phyloP scores from a whole-genome alignment of 2,113 vertebrate genomes.

The Megaceryle maxima region DNA sequence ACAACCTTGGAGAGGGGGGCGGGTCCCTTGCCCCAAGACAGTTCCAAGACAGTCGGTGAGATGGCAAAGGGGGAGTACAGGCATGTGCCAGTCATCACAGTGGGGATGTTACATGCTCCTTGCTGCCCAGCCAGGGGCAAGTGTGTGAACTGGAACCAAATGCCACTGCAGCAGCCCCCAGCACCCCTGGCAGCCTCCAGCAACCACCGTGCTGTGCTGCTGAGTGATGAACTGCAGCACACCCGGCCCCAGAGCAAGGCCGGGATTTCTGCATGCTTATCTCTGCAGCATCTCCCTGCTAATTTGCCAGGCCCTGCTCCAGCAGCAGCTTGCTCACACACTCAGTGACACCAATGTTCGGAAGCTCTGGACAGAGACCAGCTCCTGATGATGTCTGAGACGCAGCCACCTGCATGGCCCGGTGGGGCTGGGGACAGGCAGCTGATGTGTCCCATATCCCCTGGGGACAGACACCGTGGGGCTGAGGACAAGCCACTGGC shows the following conservation, averaged over 20 bases:
- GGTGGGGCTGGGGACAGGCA: fast-evolving
- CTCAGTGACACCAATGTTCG: not conserved
- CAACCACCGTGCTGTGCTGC: not conserved
- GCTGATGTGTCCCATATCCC: not conserved
- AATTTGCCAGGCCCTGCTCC: not conserved
- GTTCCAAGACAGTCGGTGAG: fast-evolving
- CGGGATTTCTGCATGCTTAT: not conserved
- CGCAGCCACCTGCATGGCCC: not conserved
- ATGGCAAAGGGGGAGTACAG: not conserved
- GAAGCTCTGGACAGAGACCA: not conserved
- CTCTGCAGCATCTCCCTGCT: not conserved
- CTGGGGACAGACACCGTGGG: not conserved
- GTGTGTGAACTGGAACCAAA: not conserved
- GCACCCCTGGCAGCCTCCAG: not conserved
- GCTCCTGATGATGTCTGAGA: not conserved
- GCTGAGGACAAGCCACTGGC: not conserved
- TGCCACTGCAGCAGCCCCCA: fast-evolving
- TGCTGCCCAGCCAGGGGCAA: not conserved
- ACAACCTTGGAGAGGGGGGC: not conserved
- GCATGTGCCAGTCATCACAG: not conserved
- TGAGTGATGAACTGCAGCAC: not conserved
- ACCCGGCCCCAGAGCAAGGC: not conserved
- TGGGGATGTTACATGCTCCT: not conserved
- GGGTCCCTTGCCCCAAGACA: not conserved
- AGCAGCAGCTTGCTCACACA: not conserved